Conservation (phyloP, 2,113 vertebrate genomes). For the Phalacrocorax carbo region DNA sequence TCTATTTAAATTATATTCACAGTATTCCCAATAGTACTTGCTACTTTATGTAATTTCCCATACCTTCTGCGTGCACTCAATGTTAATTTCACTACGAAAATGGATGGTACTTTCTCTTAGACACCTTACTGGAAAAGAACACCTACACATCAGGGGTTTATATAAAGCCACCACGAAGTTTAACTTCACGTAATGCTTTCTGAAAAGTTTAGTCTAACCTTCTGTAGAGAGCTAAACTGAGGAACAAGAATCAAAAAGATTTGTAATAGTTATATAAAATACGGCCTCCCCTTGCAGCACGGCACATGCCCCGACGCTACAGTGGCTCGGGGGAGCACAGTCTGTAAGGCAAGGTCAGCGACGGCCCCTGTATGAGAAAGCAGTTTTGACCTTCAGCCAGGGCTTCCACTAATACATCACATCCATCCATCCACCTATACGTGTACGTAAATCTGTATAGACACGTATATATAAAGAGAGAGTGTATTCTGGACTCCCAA, state of each 20-base stretch:
- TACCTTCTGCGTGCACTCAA: background rate
- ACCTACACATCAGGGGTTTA: constrained; percentile 15
- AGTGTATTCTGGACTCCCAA: background rate
- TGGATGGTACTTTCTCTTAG: background rate
- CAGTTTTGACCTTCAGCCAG: background rate
- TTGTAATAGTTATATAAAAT: background rate
- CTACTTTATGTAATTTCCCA: constrained; percentile 31
- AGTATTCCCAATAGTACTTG: background rate
- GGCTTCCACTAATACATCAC: background rate
- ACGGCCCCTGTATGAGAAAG: background rate
- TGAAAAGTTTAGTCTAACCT: background rate
- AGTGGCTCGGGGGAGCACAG: background rate
- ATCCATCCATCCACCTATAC: accelerated
- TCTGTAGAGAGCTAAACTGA: background rate
- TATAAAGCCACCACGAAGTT: background rate
- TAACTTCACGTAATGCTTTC: background rate
- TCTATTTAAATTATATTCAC: background rate
- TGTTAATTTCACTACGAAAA: background rate
- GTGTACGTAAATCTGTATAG: accelerated
- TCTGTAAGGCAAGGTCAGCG: background rate
- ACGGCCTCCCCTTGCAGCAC: background rate
- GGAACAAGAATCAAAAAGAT: background rate
- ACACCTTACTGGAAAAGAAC: background rate
- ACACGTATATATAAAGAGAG: accelerated
- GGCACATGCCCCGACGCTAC: background rate